Evolutionary conservation across 2,797 vertebrate genomes (phyloP).

Genomic region (Phataginus tricuspis): DNA sequence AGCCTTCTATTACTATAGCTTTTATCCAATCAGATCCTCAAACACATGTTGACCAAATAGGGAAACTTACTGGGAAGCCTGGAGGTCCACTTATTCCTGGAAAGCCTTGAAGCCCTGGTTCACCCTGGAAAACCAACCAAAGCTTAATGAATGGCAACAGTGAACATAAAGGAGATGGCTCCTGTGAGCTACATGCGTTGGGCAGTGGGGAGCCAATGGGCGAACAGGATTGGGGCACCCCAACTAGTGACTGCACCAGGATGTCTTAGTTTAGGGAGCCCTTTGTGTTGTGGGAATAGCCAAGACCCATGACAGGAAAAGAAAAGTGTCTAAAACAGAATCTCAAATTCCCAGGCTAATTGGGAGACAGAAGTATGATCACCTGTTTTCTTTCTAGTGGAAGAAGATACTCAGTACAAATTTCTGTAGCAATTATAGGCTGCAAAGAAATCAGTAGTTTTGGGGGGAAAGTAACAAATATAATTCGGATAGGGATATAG

Average conservation of each 20-base stretch:
- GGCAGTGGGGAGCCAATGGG: neutral
- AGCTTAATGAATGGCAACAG: neutral
- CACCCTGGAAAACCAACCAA: conserved; percentile 88
- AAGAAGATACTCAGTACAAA: neutral
- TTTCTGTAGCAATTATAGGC: neutral
- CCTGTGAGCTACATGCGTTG: neutral
- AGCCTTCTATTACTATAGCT: neutral
- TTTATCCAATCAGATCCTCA: neutral
- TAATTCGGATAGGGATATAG: neutral
- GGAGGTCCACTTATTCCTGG: conserved; percentile 86
- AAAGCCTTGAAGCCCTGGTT: conserved; percentile 87
- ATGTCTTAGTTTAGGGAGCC: conserved; percentile 12
- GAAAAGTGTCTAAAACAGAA: conserved; percentile 23
- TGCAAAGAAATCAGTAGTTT: conserved; percentile 26
- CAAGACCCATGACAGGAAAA: neutral
- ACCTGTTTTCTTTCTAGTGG: conserved; percentile 21
- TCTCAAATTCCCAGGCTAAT: neutral
- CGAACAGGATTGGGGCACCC: neutral
- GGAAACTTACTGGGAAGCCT: conserved; percentile 89
- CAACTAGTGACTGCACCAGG: neutral
- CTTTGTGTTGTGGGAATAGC: neutral
- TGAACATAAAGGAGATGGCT: neutral
- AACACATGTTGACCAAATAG: conserved; percentile 23
- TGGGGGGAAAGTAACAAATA: neutral
- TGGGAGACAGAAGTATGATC: neutral